Conservation (phyloP, 2,797 vertebrate species). For the Erethizon dorsatum region DNA sequence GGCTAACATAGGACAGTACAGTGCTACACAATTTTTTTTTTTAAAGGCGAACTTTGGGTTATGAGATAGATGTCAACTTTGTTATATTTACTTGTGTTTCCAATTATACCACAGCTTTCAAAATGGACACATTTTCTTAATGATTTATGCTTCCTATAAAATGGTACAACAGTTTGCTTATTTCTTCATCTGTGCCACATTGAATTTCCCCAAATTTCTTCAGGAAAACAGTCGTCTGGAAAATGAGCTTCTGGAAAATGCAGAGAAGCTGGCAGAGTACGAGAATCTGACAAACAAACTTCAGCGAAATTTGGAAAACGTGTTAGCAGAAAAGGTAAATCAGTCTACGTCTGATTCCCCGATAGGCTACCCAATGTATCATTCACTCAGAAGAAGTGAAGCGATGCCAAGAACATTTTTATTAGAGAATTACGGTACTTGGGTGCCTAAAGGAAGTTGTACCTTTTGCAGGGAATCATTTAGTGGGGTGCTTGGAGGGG, state of each 20-base stretch:
- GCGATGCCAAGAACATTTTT: neutral
- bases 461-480: neutral
- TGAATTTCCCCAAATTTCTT: slow-evolving; percentile 66
- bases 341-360: slow-evolving; percentile 33
- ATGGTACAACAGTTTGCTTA: neutral
- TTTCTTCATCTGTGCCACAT: neutral
- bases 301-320: slow-evolving; percentile 94
- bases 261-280: slow-evolving; percentile 92
- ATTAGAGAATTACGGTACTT: neutral
- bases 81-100: slow-evolving; percentile 47
- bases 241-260: slow-evolving; percentile 93
- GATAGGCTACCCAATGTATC: neutral
- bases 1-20: neutral
- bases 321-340: slow-evolving; percentile 95
- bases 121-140: neutral
- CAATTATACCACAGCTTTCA: neutral
- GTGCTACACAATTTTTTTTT: neutral
- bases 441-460: neutral
- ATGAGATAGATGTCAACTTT: neutral
- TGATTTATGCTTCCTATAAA: neutral
- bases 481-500: neutral
- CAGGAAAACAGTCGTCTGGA: slow-evolving; percentile 97
- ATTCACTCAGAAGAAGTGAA: neutral
- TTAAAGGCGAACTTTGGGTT: neutral
- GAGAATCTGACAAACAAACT: slow-evolving; percentile 93